Percentiles rank a stretch among this genome's conserved stretches.
These are phyloP conservation scores for Chlamydotis undulata DNA, from an alignment of 2,113 vertebrate species.

Conservation along the genomic window DNA sequence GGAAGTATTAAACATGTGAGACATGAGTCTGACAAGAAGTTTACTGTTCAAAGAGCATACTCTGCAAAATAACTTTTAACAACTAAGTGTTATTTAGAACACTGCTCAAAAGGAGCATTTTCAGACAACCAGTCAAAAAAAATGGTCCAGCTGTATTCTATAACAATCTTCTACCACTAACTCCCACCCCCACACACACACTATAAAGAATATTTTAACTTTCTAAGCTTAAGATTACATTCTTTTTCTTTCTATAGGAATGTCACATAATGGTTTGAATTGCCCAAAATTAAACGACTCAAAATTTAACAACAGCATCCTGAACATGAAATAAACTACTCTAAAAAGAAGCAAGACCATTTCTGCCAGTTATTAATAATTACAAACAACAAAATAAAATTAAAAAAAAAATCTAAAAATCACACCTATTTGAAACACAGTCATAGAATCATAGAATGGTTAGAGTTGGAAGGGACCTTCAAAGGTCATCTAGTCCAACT, in stretches of 20 bases:
- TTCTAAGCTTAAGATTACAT: not conserved
- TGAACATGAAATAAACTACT: not conserved
- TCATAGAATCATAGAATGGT: no score
- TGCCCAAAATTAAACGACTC: not conserved
- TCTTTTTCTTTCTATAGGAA: not conserved
- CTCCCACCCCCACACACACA: fast-evolving
- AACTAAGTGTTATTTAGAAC: not conserved
- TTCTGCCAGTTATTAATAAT: not conserved
- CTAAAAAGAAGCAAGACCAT: not conserved
- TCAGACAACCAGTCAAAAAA: not conserved
- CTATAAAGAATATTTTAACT: not conserved
- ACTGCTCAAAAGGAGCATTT: not conserved
- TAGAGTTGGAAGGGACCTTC: no score
- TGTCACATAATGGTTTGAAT: not conserved
- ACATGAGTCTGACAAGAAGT: not conserved
- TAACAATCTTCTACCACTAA: not conserved
- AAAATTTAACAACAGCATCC: not conserved
- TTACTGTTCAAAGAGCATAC: not conserved
- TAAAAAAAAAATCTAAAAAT: not conserved
- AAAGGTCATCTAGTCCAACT: no score
- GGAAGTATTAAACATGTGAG: not conserved
- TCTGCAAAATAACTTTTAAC: not conserved
- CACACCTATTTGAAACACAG: not conserved
- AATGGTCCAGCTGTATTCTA: not conserved
- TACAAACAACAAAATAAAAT: not conserved